phyloP scores from a whole-genome alignment of 2,797 vertebrate genomes.

The Mormyrus hasselquistii region DNA sequence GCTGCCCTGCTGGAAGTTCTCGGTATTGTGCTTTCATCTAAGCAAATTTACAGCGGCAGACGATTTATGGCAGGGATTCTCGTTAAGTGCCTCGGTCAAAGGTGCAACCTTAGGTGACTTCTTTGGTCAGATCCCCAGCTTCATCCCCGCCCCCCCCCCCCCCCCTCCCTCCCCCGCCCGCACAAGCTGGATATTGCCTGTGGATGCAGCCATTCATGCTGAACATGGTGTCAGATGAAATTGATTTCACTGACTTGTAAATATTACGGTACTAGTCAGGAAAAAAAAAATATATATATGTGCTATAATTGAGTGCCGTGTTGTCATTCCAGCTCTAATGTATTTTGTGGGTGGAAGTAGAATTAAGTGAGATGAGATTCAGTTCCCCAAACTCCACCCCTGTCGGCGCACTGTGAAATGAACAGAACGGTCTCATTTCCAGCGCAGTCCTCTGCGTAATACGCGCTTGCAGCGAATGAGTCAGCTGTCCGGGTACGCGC shows the following conservation, averaged over 20 bases:
- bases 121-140: neutral
- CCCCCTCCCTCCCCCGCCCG: neutral
- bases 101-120: neutral
- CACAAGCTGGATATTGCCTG: neutral
- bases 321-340: constrained; percentile 22
- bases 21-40: neutral
- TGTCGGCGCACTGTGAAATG: constrained; percentile 43
- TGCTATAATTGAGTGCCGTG: constrained; percentile 22
- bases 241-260: constrained; percentile 59
- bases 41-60: neutral
- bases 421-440: constrained; percentile 44
- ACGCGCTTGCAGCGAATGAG: constrained; percentile 55
- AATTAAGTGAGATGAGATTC: constrained; percentile 45
- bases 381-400: constrained; percentile 39
- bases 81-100: neutral
- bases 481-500: constrained; percentile 35
- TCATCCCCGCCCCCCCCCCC: neutral
- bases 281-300: constrained; percentile 29
- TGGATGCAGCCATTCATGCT: constrained; percentile 26
- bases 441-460: constrained; percentile 48
- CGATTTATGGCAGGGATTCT: neutral
- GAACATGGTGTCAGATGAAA: constrained; percentile 54
- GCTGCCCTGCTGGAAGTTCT: neutral
- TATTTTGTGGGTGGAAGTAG: constrained; percentile 31
- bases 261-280: constrained; percentile 41